These are phyloP conservation scores for Aselliscus stoliczkanus DNA, from an alignment of 2,797 vertebrate species.

Conservation along the genomic window DNA sequence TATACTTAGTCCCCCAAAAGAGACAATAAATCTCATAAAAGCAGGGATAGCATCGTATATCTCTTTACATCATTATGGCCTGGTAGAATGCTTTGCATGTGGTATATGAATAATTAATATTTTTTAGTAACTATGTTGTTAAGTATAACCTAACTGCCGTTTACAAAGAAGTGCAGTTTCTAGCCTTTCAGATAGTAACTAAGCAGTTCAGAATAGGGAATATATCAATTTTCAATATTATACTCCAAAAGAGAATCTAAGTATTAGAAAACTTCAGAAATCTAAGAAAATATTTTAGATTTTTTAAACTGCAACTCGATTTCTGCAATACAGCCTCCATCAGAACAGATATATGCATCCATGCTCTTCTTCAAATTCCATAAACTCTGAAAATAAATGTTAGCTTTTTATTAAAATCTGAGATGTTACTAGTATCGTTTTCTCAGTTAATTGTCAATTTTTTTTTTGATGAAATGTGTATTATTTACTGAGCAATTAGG, in stretches of 20 bases:
- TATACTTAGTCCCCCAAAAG: neutral
- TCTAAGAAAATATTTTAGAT: neutral
- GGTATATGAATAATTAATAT: neutral
- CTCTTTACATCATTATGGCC: neutral
- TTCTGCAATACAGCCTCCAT: neutral
- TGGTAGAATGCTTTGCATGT: neutral
- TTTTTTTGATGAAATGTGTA: conserved; percentile 42
- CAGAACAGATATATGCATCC: neutral
- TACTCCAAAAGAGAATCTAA: neutral
- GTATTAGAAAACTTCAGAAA: neutral
- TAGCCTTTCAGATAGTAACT: neutral
- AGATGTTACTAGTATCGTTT: conserved; percentile 31
- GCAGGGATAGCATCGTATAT: neutral
- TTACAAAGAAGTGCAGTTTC: neutral
- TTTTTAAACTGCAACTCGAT: neutral
- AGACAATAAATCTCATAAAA: neutral
- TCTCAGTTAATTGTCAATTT: conserved; percentile 36
- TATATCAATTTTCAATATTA: neutral
- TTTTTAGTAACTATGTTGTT: neutral
- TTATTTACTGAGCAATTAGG: conserved; percentile 53
- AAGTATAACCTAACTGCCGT: neutral
- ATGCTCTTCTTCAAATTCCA: neutral
- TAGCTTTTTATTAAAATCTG: neutral
- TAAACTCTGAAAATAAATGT: neutral
- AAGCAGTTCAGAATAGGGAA: neutral